Base-by-base conservation (phyloP, 2,797 vertebrate species). In the Leptatherina wallacei region DNA sequence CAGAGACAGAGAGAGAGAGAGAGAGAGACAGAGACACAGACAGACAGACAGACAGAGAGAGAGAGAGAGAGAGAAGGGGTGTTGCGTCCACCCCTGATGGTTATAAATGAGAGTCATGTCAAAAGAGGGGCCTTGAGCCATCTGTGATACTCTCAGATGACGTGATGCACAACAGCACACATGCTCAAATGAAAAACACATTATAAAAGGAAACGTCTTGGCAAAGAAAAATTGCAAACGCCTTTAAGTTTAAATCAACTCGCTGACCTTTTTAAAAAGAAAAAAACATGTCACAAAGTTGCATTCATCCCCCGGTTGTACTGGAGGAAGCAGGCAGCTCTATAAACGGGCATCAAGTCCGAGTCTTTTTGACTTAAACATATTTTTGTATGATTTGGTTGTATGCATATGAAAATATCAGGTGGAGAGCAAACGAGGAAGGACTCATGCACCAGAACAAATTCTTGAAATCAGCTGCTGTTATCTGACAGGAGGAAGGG, bases 21-120 rank as follows among this genome's bases (percentile, higher is more conserved):
- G 36, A 44, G 30, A 32, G 11, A 3, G 11, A 3, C n/a, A 29
- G 52, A 55, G 22, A 27, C 52, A 29, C 1, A 55, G 55, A 51
- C 47, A 40, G 65, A 71, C n/a, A n/a, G n/a, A n/a, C n/a, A n/a
- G n/a, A n/a, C n/a, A n/a, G 71, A 75, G 58, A 63, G 44, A n/a
- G 38, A 16, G 11, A 13, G 36, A 44, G 30, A 32, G 11, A 3
- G 11, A 3, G 40, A 69, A 72, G 77, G 69, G 63, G 66, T 82
- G 82, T 69, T 77, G 66, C 80, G 75, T 85, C 75, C 73, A 83
- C 62, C 75, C 68, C 82, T 89, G 84, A 90, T 92, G 85, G 81
- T 91, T 89, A 92, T 92, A 92, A 93, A 93, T 93, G 91, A 87
- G 84, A 85, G 71, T 80, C 73, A 81, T 85, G 88, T 90, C 90